Evolutionary conservation across 2,888 invertebrate genomes (phyloP).

Genomic region (Agrochola macilenta): DNA sequence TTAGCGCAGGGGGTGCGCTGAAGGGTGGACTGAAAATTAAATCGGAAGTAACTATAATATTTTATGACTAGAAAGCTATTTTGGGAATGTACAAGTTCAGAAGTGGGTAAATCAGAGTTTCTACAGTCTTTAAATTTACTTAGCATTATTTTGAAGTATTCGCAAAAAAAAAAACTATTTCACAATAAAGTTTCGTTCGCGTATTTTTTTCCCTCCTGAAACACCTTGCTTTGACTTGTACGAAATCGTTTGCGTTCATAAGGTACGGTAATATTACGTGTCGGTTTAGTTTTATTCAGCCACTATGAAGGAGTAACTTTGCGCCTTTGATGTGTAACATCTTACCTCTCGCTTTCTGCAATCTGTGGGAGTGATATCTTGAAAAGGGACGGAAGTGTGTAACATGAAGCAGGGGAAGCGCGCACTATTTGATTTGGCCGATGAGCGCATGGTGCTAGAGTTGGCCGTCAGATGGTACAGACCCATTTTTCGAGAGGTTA

Average conservation of each 20-base stretch:
- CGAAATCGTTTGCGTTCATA: neutral
- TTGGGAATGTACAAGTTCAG: slow-evolving; percentile 29
- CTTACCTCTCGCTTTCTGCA: too few species aligned
- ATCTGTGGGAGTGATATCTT: too few species aligned
- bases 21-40: neutral
- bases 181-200: too few species aligned
- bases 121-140: neutral
- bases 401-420: too few species aligned
- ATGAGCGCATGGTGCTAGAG: too few species aligned
- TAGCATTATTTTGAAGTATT: neutral
- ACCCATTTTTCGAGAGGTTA: too few species aligned
- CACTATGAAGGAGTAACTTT: too few species aligned
- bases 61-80: slow-evolving; percentile 22
- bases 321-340: too few species aligned
- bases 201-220: neutral
- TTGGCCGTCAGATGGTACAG: too few species aligned
- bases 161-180: neutral
- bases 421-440: too few species aligned
- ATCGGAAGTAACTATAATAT: slow-evolving; percentile 18
- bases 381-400: too few species aligned
- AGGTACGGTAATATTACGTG: neutral
- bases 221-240: neutral
- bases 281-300: neutral
- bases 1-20: too few species aligned
- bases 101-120: neutral